Percentiles rank a stretch among this genome's conserved stretches.
These are phyloP conservation scores for Anisognathus igniventris DNA, from an alignment of 2,797 vertebrate species.

Conservation along the genomic window DNA sequence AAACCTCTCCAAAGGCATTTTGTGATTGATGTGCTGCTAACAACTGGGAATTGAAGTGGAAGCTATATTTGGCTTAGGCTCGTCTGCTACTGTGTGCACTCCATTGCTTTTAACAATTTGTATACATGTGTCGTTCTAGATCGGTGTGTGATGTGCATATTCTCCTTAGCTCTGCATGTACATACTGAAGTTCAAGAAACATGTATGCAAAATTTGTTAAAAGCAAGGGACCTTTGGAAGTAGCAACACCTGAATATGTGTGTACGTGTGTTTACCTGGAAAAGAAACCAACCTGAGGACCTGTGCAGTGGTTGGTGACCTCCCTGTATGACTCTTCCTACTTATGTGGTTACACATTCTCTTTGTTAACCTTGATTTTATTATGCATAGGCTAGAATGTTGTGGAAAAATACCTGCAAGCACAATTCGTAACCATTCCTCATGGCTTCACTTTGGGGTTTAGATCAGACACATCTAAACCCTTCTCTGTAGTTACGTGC, in stretches of 20 bases:
- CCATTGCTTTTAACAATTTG: background rate
- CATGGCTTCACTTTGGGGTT: slow-evolving; percentile 39
- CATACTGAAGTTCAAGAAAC: background rate
- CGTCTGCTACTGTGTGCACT: background rate
- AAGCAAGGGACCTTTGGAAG: background rate
- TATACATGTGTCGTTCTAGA: background rate
- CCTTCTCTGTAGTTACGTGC: slow-evolving; percentile 43
- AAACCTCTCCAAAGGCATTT: slow-evolving; percentile 1
- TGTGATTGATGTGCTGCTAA: slow-evolving; percentile 1
- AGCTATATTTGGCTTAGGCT: background rate
- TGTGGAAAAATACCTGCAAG: slow-evolving; percentile 60
- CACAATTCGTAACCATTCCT: slow-evolving; percentile 60
- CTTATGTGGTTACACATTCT: background rate
- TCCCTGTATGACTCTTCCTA: slow-evolving; percentile 53
- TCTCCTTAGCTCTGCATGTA: background rate
- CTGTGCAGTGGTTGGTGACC: background rate
- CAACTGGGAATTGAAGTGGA: slow-evolving; percentile 5
- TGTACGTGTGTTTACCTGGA: background rate
- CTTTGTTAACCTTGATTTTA: slow-evolving; percentile 14
- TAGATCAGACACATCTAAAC: slow-evolving; percentile 63
- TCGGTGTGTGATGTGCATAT: background rate
- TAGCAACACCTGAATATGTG: background rate
- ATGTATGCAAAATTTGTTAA: slow-evolving; percentile 21
- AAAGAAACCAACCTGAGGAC: background rate
- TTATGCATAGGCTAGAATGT: slow-evolving; percentile 45